Evolutionary conservation across 35 echinoderm and acorn worm genomes (phyloP), one percentile per base, ranked within the genome.

Genomic region (Chiridota heheva): DNA sequence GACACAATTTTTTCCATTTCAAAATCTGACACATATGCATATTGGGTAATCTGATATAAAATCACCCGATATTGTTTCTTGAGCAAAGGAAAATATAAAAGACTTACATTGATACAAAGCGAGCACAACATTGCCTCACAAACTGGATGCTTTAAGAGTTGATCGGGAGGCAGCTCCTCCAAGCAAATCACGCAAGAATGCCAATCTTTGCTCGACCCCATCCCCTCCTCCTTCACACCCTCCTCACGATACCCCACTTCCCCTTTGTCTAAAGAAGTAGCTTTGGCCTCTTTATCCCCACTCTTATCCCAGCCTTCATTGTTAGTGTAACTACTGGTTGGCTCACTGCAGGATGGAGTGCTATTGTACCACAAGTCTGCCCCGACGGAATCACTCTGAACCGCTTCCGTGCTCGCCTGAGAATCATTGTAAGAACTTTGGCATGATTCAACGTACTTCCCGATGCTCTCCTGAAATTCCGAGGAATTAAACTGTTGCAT

Each of bases 111-210:
- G 42, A 91, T 83, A 69, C 95, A 98, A 5, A 76, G 79, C 51
- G 87, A 85, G 60, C 95, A 98, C 1, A 98, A 69, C 25, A 87
- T 70, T 20, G 89, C 95, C 42, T 86, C 79, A 78, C 95, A 98
- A 1, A 67, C 34, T 30, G 69, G 44, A 46, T 98, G 95, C 5
- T 81, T 88, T 18, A 98, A 62, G 30, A 98, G 57, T 24, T 98
- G 84, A 72, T 98, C 83, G 5, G 73, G 65, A 22, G 95, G 82
- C 3, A 91, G 77, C 30, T 98, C 95, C 63, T 98, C 95, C 42
- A 98, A 67, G 81, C 95, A 98, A 29, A 98, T 91, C 24, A 86
- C 89, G 65, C 95, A 98, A 18, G 85, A 72, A 36, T 91, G 86
- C 95, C 95, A 98, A 38, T 88, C 73, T 4, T 20, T 51, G 43